Evolutionary conservation across 2,888 invertebrate species (phyloP).

Genomic region (Pelosia muscerda): DNA sequence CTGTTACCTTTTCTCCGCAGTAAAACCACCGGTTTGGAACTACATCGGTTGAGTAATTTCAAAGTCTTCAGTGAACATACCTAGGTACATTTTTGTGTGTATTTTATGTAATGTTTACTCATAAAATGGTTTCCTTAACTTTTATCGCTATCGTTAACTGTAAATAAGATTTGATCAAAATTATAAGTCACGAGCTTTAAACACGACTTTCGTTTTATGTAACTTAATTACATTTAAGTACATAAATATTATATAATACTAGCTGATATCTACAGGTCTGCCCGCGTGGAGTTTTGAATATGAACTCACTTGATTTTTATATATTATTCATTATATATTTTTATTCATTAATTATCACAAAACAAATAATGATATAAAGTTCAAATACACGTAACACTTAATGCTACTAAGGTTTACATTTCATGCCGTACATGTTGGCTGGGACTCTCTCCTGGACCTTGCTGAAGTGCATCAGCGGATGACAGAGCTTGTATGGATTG

Average conservation of each 20-base stretch:
- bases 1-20: no score
- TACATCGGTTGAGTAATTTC: no score
- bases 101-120: neutral
- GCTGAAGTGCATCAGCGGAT: neutral
- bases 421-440: neutral
- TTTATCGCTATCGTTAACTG: neutral
- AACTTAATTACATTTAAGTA: neutral
- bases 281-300: neutral
- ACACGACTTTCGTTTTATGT: neutral
- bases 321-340: no score
- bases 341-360: no score
- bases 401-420: no score
- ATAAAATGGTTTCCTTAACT: neutral
- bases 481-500: neutral
- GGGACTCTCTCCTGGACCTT: neutral
- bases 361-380: no score
- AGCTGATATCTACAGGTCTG: neutral
- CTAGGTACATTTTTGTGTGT: no score
- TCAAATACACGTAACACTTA: no score
- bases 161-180: conserved; percentile 10
- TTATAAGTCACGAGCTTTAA: conserved; percentile 5
- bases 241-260: neutral
- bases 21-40: no score
- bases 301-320: no score
- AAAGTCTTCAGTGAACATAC: no score